A percentile compares a stretch with the other conserved stretches of the same genome.
These are phyloP conservation scores for Atta colombica DNA, from an alignment of 1,140 invertebrate genomes.

Conservation along the genomic window DNA sequence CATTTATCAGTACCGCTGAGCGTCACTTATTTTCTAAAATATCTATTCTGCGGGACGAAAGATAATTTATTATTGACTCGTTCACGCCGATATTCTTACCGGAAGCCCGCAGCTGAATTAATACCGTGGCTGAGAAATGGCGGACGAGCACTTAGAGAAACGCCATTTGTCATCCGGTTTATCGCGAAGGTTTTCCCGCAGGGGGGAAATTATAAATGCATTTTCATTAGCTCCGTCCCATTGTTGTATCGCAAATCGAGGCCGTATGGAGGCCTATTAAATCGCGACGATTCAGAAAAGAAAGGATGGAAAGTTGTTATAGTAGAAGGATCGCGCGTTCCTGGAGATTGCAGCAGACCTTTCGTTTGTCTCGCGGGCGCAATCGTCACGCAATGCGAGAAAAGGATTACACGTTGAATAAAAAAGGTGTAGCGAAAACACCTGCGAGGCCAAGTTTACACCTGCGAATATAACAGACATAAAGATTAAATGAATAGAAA, in stretches of 20 bases:
- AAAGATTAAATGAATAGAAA: constrained; percentile 1
- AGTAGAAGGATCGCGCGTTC: not conserved
- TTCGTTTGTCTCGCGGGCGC: constrained; percentile 26
- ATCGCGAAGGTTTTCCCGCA: constrained; percentile 38
- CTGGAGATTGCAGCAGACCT: not conserved
- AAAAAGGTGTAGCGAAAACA: constrained; percentile 12
- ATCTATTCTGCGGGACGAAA: constrained; percentile 26
- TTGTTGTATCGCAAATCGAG: constrained; percentile 66
- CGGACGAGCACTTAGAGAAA: constrained; percentile 35
- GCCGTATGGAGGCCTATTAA: constrained; percentile 46
- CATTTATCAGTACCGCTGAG: constrained; percentile 17
- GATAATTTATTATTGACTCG: constrained; percentile 31
- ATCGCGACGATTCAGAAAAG: constrained; percentile 58
- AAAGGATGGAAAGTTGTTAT: constrained; percentile 46
- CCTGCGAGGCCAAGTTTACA: constrained; percentile 12
- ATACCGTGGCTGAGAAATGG: constrained; percentile 38
- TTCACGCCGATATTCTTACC: constrained; percentile 28
- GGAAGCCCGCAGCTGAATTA: constrained; percentile 43
- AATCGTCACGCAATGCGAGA: constrained; percentile 40
- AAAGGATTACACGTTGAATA: constrained; percentile 2
- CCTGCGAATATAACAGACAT: not conserved
- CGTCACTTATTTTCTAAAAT: constrained; percentile 42
- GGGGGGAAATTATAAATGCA: constrained; percentile 49
- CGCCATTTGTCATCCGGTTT: constrained; percentile 32
- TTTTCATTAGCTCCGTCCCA: constrained; percentile 53